These are phyloP conservation scores for Copidosoma floridanum DNA, from an alignment of 1,140 invertebrate genomes.

Conservation along the genomic window DNA sequence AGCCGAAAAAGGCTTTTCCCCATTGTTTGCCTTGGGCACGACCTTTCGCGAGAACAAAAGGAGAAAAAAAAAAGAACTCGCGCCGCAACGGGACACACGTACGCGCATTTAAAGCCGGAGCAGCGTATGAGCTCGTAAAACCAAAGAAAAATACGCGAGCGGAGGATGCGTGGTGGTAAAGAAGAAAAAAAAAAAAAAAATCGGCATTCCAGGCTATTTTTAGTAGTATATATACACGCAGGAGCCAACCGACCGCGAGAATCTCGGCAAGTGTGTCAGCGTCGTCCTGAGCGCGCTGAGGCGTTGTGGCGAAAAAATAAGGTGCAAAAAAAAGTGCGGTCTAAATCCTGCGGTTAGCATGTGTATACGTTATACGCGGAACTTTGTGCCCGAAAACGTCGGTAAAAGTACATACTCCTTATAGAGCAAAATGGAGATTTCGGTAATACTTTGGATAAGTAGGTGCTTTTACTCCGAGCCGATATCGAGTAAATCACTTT, in stretches of 20 bases:
- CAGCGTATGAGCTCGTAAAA: conserved; percentile 12
- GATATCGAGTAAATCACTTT: no score
- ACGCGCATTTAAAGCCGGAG: not conserved
- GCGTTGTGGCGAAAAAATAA: not conserved
- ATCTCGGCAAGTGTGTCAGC: conserved; percentile 25
- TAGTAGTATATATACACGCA: no score
- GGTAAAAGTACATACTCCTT: no score
- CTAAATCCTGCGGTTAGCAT: no score
- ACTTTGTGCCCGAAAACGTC: no score
- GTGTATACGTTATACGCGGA: no score
- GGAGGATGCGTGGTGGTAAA: not conserved
- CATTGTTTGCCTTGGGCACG: conserved; percentile 1
- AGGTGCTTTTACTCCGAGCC: no score
- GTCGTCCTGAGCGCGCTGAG: not conserved
- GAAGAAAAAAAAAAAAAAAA: conserved; percentile 7
- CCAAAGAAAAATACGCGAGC: conserved; percentile 3
- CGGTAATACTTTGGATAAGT: no score
- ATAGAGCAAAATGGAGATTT: no score
- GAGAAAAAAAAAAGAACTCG: not conserved
- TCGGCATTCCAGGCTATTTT: conserved; percentile 5
- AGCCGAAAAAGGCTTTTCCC: not conserved
- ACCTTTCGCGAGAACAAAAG: conserved; percentile 13
- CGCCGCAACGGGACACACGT: not conserved
- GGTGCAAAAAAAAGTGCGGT: no score
- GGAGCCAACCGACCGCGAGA: not conserved